Conservation (phyloP, 2,113 vertebrate genomes). For the Scopus umbretta region DNA sequence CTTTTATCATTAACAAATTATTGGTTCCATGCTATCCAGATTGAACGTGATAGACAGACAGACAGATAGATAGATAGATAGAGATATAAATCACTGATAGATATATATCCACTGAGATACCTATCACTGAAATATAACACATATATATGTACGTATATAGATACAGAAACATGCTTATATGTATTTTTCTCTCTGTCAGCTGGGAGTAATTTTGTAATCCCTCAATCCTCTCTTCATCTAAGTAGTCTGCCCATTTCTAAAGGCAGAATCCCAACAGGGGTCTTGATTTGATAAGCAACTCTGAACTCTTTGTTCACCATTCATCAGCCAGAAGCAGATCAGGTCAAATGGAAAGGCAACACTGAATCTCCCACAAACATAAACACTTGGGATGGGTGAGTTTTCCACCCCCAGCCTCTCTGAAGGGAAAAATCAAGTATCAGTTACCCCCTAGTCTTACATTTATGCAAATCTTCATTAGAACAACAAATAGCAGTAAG, state of each 20-base stretch:
- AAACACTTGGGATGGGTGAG: not conserved
- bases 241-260: not conserved
- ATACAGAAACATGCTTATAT: not conserved
- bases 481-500: conserved; percentile 62
- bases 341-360: conserved; percentile 44
- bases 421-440: conserved; percentile 26
- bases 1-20: not conserved
- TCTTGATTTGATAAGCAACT: conserved; percentile 5
- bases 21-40: not conserved
- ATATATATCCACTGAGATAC: not conserved
- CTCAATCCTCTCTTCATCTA: not conserved
- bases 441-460: conserved; percentile 45
- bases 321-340: conserved; percentile 4
- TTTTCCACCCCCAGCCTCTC: not conserved
- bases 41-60: not conserved
- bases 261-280: conserved; percentile 1
- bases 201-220: not conserved
- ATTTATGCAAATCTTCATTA: conserved; percentile 66
- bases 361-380: not conserved
- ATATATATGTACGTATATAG: not conserved
- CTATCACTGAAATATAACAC: not conserved
- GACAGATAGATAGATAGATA: too few relatives aligned
- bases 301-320: conserved; percentile 20
- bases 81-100: not conserved
- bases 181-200: not conserved